Base-by-base conservation (phyloP, 1,140 invertebrate genomes). In the Danaus plexippus region DNA sequence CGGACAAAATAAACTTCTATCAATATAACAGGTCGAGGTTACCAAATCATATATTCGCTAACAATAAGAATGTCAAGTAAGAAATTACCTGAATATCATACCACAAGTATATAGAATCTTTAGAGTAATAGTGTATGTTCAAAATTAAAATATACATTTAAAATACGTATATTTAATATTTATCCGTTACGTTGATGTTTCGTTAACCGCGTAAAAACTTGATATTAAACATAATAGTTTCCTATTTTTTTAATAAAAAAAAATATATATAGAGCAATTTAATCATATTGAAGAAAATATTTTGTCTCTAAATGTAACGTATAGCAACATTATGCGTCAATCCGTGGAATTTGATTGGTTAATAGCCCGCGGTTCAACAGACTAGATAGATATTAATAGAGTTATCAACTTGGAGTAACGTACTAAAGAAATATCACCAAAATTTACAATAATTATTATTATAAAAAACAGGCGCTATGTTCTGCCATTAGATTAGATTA, bases 351-450 rank as follows among this genome's bases (percentile, higher is more conserved):
- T 56, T 61, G 65, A 80, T 77, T 75, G 77, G 74, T 59, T 69
- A 64, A 60, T 58, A 57, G 55, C 55, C 59, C 53, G 58, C 58
- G 64, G 69, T 69, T 71, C 69, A 76, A 73, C 70, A 76, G 69
- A 73, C 64, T 52, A 73, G 74, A 72, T 67, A 72, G 66, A 70
- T 81, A 79, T 76, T 77, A 77, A 76, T 77, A 83, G 74, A 77
- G 68, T 81, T 84, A 84, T 84, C 78, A 80, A 66, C 60, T 61
- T 63, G 67, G 78, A 79, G 75, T 76, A 81, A 75, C 63, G 75
- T 57, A 78, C 80, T 52, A 52, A 45, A 45, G 12, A 45, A 45
- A 45, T 45, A 9, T 45, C 11, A 12, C 46, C 12, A 47, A 47
- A 47, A 13, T 47, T 47, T 47, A 13, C 18, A 32, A 32, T 32